Base-by-base conservation (phyloP, 2,797 vertebrate species). In the Delichon dasypus region DNA sequence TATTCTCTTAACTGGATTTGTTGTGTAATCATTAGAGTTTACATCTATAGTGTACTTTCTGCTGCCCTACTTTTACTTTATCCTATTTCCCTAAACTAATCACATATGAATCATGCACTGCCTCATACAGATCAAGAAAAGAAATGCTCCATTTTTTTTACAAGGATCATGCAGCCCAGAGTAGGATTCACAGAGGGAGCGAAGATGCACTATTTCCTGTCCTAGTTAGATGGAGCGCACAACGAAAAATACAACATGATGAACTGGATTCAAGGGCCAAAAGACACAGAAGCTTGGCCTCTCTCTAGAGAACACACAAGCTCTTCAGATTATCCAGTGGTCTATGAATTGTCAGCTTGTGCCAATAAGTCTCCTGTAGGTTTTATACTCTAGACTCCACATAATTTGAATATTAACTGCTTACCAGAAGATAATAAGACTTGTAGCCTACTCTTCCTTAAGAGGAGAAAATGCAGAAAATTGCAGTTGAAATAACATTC, bases 381-480 rank as follows among this genome's bases (percentile, higher is more conserved):
- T 72, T 92, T 91, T 85, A 50, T 47, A 18, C 5, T 10, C 10
- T 61, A 60, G 9, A 13, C 14, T 72, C 55, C 25, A 67, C 25
- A 34, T 71, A 82, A 85, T 76, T 89, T n/a, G 66, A 53, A 48
- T 19, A 66, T 38, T 74, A 84, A 62, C 34, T 65, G 25, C 47
- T 78, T 90, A 62, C 47, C 61, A 75, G 38, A 77, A 61, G 29
- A 79, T 19, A 47, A 70, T 74, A 80, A 55, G 42, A 58, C 54
- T 88, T 90, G 25, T 38, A 68, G 27, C 50, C 20, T 78, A 30
- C 16, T 83, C 18, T 85, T 89, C 78, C 65, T 74, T 78, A 91
- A 84, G 58, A 92, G 72, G 17, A 89, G 72, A 95, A 93, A 92
- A 89, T 14, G 18, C 54, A 61, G 50, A 77, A 85, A 89, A 55